phyloP scores from a whole-genome alignment of 2,888 invertebrate genomes.

The Pristionchus exspectatus region DNA sequence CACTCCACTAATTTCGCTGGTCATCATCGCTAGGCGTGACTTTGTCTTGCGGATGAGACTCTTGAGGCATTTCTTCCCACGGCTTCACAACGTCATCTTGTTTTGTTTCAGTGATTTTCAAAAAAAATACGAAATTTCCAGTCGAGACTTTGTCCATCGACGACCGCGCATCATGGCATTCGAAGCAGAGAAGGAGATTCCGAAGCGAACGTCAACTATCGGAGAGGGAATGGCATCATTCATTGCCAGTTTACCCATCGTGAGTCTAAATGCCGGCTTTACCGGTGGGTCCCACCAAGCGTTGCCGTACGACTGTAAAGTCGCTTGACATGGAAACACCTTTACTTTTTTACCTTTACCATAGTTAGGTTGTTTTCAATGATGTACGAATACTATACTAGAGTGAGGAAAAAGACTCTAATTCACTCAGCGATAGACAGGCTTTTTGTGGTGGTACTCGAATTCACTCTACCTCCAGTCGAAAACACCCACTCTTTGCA shows the following conservation, averaged over 20 bases:
- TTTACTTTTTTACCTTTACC: too few species aligned
- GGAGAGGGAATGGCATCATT: slow-evolving; percentile 43
- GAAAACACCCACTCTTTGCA: slow-evolving; percentile 5
- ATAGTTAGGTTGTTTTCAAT: too few species aligned
- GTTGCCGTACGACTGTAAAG: too few species aligned
- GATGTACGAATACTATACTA: not conserved
- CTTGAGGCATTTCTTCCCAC: not conserved
- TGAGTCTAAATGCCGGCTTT: not conserved
- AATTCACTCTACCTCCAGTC: not conserved
- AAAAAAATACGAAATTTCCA: not conserved
- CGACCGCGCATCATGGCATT: slow-evolving; percentile 43
- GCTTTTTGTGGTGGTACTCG: not conserved
- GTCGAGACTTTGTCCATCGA: slow-evolving; percentile 27
- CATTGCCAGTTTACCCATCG: slow-evolving; percentile 27
- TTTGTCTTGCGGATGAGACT: not conserved
- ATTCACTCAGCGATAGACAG: not conserved
- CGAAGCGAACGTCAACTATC: slow-evolving; percentile 21
- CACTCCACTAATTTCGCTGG: not conserved
- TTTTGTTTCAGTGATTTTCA: not conserved
- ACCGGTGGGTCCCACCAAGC: too few species aligned
- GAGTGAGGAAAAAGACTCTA: not conserved
- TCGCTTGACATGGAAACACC: too few species aligned
- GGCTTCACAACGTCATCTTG: not conserved
- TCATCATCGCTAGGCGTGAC: too few species aligned
- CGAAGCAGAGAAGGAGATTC: slow-evolving; percentile 45